Conservation (phyloP, 2,797 vertebrate species). For the Phrynocephalus guinanensis region DNA sequence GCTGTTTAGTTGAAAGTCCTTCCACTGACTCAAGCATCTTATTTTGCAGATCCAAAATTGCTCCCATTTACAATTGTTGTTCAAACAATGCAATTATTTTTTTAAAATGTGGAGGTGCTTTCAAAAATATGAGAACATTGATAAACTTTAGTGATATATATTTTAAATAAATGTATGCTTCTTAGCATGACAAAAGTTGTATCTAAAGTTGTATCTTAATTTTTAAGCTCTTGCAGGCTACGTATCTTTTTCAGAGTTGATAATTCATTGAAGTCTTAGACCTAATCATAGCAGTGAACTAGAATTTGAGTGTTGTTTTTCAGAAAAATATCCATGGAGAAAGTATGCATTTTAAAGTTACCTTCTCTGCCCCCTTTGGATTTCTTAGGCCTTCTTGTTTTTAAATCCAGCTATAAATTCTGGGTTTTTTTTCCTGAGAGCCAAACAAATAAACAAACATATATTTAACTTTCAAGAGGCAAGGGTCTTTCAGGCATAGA, state of each 20-base stretch:
- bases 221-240: slow-evolving; percentile 43
- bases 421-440: slow-evolving; percentile 54
- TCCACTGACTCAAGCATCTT: slow-evolving; percentile 69
- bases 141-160: slow-evolving; percentile 50
- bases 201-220: slow-evolving; percentile 64
- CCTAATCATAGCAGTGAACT: slow-evolving; percentile 56
- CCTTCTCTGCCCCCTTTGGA: slow-evolving; percentile 53
- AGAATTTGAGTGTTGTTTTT: slow-evolving; percentile 63
- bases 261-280: slow-evolving; percentile 50
- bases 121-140: slow-evolving; percentile 62
- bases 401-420: slow-evolving; percentile 59
- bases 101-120: slow-evolving; percentile 61
- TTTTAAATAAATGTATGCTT: slow-evolving; percentile 58
- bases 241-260: slow-evolving; percentile 57
- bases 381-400: slow-evolving; percentile 59
- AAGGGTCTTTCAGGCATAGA: slow-evolving; percentile 57
- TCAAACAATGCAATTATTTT: neutral
- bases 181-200: slow-evolving; percentile 54
- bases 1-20: slow-evolving; percentile 70
- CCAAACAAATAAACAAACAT: slow-evolving; percentile 60
- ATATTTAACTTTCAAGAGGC: slow-evolving; percentile 70
- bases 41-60: slow-evolving; percentile 67
- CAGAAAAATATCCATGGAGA: slow-evolving; percentile 40
- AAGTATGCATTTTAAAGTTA: slow-evolving; percentile 46
- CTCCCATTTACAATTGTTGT: slow-evolving; percentile 61